Evolutionary conservation across 1,140 invertebrate genomes (phyloP).

Genomic region (Drosophila aff.): DNA sequence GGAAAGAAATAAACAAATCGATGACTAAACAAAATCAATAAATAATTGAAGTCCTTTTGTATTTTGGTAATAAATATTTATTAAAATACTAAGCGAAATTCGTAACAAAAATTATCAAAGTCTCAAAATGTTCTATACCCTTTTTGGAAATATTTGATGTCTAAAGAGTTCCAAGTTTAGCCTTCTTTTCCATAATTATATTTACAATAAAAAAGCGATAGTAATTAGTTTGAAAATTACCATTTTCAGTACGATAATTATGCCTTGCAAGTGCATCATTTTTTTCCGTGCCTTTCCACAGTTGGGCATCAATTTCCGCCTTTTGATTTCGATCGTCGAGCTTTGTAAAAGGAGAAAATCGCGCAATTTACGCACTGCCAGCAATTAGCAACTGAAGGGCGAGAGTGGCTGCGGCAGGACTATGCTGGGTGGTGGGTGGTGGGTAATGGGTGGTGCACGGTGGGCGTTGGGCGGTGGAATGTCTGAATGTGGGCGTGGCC

Average conservation of each 20-base stretch:
- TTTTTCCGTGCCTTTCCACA: background rate
- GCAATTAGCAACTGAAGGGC: slow-evolving; percentile 48
- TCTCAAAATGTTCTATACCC: background rate
- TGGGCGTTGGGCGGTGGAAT: background rate
- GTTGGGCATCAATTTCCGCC: slow-evolving; percentile 34
- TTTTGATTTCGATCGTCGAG: slow-evolving; percentile 33
- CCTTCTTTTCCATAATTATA: too few relatives aligned
- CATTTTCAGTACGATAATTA: background rate
- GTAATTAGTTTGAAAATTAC: background rate
- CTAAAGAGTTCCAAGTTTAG: background rate
- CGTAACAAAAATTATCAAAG: background rate
- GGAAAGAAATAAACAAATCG: slow-evolving; percentile 2
- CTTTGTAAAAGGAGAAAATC: slow-evolving; percentile 19
- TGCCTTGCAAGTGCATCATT: background rate
- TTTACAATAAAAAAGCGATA: background rate
- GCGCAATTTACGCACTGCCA: slow-evolving; percentile 57
- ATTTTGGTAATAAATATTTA: background rate
- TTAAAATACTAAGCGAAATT: background rate
- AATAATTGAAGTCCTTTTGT: background rate
- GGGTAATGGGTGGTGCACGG: too few relatives aligned
- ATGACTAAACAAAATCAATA: slow-evolving; percentile 1
- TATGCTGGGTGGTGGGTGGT: background rate
- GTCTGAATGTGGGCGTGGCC: too few relatives aligned
- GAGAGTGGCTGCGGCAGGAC: slow-evolving; percentile 18
- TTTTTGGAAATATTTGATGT: background rate